Evolutionary conservation across 2,797 vertebrate genomes (phyloP), one percentile per base, ranked within the genome.

Genomic region (Otus scops): DNA sequence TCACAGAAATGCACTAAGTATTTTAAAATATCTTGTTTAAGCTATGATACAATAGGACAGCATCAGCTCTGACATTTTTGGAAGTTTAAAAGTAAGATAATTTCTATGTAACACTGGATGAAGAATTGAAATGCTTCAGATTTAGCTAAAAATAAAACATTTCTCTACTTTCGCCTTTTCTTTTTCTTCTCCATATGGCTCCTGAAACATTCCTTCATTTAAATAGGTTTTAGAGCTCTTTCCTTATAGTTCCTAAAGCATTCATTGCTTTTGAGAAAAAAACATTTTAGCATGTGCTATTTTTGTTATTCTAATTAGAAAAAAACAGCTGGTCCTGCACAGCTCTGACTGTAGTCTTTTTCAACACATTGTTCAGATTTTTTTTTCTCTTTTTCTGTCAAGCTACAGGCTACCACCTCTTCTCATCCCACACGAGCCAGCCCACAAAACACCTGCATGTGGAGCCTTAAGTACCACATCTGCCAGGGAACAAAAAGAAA

Each of bases 231-330:
- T 98, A 97, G 97, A 98, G 97, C 98, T 97, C 96, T 96, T 97
- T 97, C 96, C 97, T 97, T 97, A 96, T 97, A 97, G 97, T 97
- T 98, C 97, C 95, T 98, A 97, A 97, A 97, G 97, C 97, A 98
- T 98, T 98, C 97, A 98, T 98, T 97, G 98, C 97, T 98, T 98
- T 95, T 93, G 97, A 97, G 97, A 95, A 87, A 95, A 95, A 81
- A 96, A 94, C 95, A 97, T 96, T 98, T 98, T 97, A 97, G 97
- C 97, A 95, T 98, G 98, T 97, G 98, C 98, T 98, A 98, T 98
- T 98, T 98, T 98, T 98, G 98, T 98, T 98, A 98, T 98, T 98
- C 98, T 98, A 98, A 98, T 98, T 97, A 98, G 98, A 96, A 97
- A 97, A 97, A 98, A 98, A 97, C 98, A 98, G 98, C 98, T 98